A percentile compares a stretch with the other conserved stretches of the same genome.
Conservation (phyloP, 2,888 invertebrate species). For the Osedax frankpressi region DNA sequence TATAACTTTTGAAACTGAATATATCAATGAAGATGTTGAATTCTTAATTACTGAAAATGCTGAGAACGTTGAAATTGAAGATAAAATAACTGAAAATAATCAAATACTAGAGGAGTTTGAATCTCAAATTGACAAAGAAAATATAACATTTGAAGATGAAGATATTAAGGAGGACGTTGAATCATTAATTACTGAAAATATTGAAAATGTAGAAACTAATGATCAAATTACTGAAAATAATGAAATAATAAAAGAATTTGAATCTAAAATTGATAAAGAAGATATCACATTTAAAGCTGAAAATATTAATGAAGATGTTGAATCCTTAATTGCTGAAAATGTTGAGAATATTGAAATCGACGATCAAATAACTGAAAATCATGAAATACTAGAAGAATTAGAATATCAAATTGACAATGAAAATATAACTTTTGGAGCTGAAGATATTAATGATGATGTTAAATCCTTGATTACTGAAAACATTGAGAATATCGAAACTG, state of each 20-base stretch:
- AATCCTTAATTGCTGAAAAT: not conserved
- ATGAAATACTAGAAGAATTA: not conserved
- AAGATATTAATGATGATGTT: not conserved
- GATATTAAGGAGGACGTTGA: not conserved
- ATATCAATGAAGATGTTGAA: not conserved
- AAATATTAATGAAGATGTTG: not conserved
- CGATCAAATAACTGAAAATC: not conserved
- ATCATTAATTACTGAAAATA: not conserved
- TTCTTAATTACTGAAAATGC: not conserved
- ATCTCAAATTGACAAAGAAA: not conserved
- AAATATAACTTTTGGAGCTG: not conserved
- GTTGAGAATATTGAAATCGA: not conserved
- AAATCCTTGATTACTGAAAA: not conserved
- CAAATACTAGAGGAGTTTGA: not conserved
- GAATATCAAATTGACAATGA: not conserved
- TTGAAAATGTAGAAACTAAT: not conserved
- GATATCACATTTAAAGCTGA: not conserved
- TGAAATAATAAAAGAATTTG: not conserved
- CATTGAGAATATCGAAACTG: not conserved
- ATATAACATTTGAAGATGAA: not conserved
- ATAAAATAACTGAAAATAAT: not conserved
- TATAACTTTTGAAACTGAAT: not conserved
- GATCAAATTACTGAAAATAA: not conserved
- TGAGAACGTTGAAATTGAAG: not conserved
- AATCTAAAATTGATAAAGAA: not conserved